Evolutionary conservation across 2,797 vertebrate species (phyloP).

Genomic region (Tauraco hartlaubi): DNA sequence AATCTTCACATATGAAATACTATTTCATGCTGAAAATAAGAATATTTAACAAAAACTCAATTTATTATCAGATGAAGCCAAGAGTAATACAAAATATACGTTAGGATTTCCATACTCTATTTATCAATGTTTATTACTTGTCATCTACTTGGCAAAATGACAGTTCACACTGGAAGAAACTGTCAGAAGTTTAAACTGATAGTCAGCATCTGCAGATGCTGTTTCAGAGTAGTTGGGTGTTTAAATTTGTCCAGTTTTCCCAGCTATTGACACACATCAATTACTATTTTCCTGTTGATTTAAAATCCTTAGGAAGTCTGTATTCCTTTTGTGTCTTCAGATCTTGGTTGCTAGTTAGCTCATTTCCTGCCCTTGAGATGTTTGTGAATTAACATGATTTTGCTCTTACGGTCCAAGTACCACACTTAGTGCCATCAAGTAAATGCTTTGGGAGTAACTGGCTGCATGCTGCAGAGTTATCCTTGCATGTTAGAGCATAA

Average conservation of each 20-base stretch:
- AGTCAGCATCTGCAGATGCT: neutral
- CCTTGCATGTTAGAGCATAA: neutral
- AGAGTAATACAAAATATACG: neutral
- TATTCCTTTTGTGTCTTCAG: neutral
- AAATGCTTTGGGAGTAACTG: neutral
- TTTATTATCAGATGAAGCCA: neutral
- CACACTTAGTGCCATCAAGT: neutral
- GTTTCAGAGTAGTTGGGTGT: neutral
- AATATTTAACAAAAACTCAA: neutral
- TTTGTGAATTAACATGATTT: neutral
- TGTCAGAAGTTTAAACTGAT: neutral
- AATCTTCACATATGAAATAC: neutral
- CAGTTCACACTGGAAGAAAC: neutral
- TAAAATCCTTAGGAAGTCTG: neutral
- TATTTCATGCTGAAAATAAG: neutral
- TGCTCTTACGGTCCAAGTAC: neutral
- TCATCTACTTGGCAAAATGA: neutral
- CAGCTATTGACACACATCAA: neutral
- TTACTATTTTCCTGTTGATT: neutral
- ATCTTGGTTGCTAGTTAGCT: neutral
- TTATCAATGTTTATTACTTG: conserved; percentile 5
- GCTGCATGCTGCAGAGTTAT: neutral
- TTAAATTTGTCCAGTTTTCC: neutral
- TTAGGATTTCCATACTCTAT: neutral
- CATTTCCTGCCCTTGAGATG: neutral